A percentile compares a stretch with the other conserved stretches of the same genome.
phyloP scores from a whole-genome alignment of 2,888 invertebrate species.

The Cryptops parisi region DNA sequence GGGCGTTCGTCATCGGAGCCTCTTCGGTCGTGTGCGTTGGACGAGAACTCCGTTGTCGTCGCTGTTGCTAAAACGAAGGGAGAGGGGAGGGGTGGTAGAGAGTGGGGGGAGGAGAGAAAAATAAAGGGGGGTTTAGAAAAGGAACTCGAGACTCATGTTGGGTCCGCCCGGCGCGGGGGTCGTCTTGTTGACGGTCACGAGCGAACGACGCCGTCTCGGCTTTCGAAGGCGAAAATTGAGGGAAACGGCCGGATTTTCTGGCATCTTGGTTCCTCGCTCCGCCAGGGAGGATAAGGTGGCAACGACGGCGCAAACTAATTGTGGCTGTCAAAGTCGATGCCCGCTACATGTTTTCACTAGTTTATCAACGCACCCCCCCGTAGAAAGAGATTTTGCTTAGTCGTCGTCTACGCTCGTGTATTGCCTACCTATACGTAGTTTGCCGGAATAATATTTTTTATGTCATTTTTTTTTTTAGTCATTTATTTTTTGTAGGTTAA shows the following conservation, averaged over 20 bases:
- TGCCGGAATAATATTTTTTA: too few species aligned
- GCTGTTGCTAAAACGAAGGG: too few species aligned
- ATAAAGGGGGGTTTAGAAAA: background rate
- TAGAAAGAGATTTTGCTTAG: too few species aligned
- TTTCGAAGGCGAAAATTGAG: slow-evolving; percentile 4
- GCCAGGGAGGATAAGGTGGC: slow-evolving; percentile 10
- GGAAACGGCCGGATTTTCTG: slow-evolving; percentile 13
- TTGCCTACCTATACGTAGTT: too few species aligned
- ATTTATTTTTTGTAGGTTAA: too few species aligned
- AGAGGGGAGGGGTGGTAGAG: too few species aligned
- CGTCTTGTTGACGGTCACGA: slow-evolving; percentile 13
- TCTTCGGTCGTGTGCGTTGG: background rate
- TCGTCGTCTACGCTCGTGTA: too few species aligned
- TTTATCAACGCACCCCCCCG: too few species aligned
- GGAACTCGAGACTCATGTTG: background rate
- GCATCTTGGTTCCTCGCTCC: slow-evolving; percentile 9
- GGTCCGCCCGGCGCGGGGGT: background rate
- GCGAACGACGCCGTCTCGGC: slow-evolving; percentile 6
- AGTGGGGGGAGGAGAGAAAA: too few species aligned
- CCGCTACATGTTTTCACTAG: too few species aligned
- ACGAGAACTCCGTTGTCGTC: too few species aligned
- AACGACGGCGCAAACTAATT: slow-evolving; percentile 3
- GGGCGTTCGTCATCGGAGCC: background rate
- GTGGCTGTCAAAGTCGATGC: slow-evolving; percentile 4
- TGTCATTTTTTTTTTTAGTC: too few species aligned